A percentile compares a stretch with the other conserved stretches of the same genome.
phyloP scores from a whole-genome alignment of 1,140 invertebrate species.

The Caerostris darwini region DNA sequence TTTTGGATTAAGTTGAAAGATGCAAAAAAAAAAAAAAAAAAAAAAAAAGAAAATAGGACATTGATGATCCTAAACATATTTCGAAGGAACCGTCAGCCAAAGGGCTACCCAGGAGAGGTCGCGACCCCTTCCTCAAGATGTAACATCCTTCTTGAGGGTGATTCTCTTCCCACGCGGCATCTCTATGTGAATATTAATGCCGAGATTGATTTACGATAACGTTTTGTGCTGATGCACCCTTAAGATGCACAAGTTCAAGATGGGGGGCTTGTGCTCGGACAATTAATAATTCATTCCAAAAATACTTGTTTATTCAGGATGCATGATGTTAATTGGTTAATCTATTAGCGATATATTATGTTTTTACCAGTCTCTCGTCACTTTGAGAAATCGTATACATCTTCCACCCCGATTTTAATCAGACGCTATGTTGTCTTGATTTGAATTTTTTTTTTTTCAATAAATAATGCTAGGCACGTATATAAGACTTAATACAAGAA shows the following conservation, averaged over 20 bases:
- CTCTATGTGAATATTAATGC: slow-evolving; percentile 39
- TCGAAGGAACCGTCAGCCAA: slow-evolving; percentile 34
- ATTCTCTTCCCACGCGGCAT: slow-evolving; percentile 51
- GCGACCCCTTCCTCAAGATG: slow-evolving; percentile 36
- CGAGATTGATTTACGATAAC: slow-evolving; percentile 38
- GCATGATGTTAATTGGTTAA: slow-evolving; percentile 53
- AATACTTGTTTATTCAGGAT: not conserved
- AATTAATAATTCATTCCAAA: slow-evolving; percentile 43
- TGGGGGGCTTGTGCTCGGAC: slow-evolving; percentile 36
- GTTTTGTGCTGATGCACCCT: not conserved
- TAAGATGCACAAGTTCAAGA: slow-evolving; percentile 37
- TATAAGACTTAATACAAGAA: not conserved
- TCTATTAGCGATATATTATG: slow-evolving; percentile 53
- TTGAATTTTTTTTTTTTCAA: not conserved
- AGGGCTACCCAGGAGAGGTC: slow-evolving; percentile 18
- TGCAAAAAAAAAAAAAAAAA: not conserved
- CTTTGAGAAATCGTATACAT: slow-evolving; percentile 6
- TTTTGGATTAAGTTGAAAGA: slow-evolving; percentile 14
- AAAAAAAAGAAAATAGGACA: slow-evolving; percentile 20
- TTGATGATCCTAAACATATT: slow-evolving; percentile 27
- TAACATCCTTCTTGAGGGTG: slow-evolving; percentile 54
- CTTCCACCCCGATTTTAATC: not conserved
- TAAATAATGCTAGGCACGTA: not conserved
- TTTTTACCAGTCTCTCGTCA: slow-evolving; percentile 5
- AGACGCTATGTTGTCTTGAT: slow-evolving; percentile 48